Conservation (phyloP, 37 sponge, comb jelly and placozoan species). For the Haliclona indistincta region DNA sequence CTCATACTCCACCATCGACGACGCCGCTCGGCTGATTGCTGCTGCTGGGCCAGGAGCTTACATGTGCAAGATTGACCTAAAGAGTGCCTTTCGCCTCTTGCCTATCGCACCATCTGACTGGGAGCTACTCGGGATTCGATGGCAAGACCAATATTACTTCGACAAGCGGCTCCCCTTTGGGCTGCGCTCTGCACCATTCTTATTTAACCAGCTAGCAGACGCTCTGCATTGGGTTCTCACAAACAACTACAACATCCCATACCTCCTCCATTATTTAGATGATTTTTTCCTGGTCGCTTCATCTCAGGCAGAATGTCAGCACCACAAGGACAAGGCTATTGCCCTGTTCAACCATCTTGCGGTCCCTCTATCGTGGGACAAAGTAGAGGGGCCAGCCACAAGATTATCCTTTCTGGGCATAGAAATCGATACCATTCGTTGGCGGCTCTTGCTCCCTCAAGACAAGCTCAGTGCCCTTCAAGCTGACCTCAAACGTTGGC, state of each 20-base stretch:
- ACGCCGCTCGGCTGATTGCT: not conserved
- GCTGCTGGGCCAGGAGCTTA: constrained; percentile 5
- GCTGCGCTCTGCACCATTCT: constrained; percentile 23
- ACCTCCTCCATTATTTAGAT: constrained; percentile 14
- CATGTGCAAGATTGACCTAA: constrained; percentile 18
- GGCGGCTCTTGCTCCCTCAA: constrained; percentile 7
- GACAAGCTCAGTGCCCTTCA: constrained; percentile 6
- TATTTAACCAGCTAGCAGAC: constrained; percentile 28
- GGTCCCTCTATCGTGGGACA: constrained; percentile 6
- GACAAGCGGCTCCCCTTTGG: constrained; percentile 34
- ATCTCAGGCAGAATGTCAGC: not conserved
- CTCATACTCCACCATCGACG: constrained; percentile 18
- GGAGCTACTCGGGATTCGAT: constrained; percentile 13
- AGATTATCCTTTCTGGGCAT: constrained; percentile 17
- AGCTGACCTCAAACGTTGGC: constrained; percentile 9
- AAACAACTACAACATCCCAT: not conserved
- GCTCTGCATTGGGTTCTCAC: constrained; percentile 12
- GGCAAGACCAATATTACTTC: constrained; percentile 26
- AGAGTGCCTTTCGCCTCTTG: constrained; percentile 14
- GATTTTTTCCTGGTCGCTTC: constrained; percentile 7
- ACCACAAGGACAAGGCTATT: no score
- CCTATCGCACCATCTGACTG: constrained; percentile 35
- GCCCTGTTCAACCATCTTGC: no score
- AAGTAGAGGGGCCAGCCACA: constrained; percentile 28
- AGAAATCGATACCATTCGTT: not conserved